Conservation (phyloP, 2,888 invertebrate genomes). For the Pristionchus fissidentatus region DNA sequence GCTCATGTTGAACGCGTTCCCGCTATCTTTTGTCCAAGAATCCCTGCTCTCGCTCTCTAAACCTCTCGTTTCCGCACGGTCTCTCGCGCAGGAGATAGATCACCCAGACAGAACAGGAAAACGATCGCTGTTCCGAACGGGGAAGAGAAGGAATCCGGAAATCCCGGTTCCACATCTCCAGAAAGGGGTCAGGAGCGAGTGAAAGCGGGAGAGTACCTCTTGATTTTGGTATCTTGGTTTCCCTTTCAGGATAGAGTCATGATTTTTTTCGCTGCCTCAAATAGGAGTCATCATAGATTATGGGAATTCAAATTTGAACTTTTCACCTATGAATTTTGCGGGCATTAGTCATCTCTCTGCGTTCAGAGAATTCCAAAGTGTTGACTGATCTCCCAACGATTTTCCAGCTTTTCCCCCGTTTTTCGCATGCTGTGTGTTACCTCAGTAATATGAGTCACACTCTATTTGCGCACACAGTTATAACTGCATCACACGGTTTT, state of each 20-base stretch:
- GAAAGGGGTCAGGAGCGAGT: constrained; percentile 1
- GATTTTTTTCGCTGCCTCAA: neutral
- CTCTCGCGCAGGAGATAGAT: neutral
- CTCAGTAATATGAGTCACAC: constrained; percentile 12
- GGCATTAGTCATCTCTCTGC: neutral
- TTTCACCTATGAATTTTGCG: neutral
- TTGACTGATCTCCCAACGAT: no score
- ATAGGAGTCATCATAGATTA: neutral
- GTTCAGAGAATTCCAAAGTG: no score
- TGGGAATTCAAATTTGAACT: neutral
- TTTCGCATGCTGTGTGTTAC: neutral
- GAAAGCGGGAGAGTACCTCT: neutral
- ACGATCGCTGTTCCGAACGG: neutral
- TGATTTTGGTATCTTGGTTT: neutral
- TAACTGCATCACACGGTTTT: neutral
- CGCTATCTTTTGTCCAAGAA: neutral
- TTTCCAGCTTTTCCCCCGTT: neutral
- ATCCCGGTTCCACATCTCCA: no score
- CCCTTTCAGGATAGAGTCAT: no score
- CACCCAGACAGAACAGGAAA: constrained; percentile 25
- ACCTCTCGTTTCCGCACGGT: neutral
- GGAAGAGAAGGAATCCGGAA: no score
- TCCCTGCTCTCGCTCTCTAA: neutral
- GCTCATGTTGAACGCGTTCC: neutral
- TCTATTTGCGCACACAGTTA: neutral